Conservation (phyloP, 1,140 invertebrate species). For the Drosophila jambulina region DNA sequence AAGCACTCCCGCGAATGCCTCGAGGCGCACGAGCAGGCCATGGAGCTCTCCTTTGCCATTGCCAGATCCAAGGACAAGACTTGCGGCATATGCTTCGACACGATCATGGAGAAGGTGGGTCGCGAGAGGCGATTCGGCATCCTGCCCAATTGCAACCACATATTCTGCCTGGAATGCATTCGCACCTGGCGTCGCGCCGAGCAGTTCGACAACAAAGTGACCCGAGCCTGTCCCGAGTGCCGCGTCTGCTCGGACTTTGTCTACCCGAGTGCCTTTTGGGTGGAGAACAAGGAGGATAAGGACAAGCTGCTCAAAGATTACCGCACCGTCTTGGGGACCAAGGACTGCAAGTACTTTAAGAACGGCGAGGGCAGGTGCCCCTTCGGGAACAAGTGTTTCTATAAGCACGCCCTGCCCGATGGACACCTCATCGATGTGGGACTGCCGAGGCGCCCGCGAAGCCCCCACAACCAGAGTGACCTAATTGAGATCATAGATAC, state of each 20-base stretch:
- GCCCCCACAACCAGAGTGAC: too few relatives aligned
- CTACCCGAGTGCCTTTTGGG: slow-evolving; percentile 94
- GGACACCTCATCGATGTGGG: slow-evolving; percentile 91
- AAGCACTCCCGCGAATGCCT: slow-evolving; percentile 91
- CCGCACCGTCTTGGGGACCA: slow-evolving; percentile 91
- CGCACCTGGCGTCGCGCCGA: slow-evolving; percentile 93
- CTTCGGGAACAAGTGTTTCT: slow-evolving; percentile 97
- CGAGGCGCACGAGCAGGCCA: slow-evolving; percentile 91
- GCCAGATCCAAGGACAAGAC: slow-evolving; percentile 92
- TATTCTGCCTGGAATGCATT: slow-evolving; percentile 95
- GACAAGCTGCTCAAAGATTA: slow-evolving; percentile 93
- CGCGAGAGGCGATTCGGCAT: slow-evolving; percentile 94
- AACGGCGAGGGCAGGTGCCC: slow-evolving; percentile 92
- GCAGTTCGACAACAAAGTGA: slow-evolving; percentile 94
- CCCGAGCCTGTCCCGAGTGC: slow-evolving; percentile 94
- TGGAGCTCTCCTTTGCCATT: slow-evolving; percentile 95
- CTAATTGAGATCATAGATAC: too few relatives aligned
- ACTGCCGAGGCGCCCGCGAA: slow-evolving; percentile 85
- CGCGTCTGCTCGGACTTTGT: slow-evolving; percentile 94
- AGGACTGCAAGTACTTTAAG: slow-evolving; percentile 95
- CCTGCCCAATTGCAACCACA: slow-evolving; percentile 94
- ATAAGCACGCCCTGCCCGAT: slow-evolving; percentile 93
- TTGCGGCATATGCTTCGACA: slow-evolving; percentile 96
- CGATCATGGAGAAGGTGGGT: slow-evolving; percentile 91
- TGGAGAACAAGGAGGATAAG: slow-evolving; percentile 94